Evolutionary conservation across 2,113 vertebrate species (phyloP).

Genomic region (Gobius niger): DNA sequence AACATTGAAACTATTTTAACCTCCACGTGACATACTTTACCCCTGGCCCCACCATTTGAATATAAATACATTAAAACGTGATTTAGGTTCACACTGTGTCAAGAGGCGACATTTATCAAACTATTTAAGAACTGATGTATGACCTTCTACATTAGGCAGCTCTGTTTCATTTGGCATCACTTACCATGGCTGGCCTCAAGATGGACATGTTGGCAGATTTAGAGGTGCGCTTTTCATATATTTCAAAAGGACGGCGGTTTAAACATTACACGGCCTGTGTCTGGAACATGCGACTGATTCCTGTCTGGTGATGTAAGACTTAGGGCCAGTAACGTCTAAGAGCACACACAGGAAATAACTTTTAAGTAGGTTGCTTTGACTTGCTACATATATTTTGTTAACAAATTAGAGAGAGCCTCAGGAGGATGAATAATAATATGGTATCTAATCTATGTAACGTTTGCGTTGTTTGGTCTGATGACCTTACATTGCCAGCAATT

Average conservation of each 20-base stretch:
- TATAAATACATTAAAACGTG: neutral
- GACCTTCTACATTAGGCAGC: slow-evolving; percentile 1
- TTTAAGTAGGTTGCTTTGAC: neutral
- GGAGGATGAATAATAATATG: no score
- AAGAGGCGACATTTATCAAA: neutral
- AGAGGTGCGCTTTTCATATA: neutral
- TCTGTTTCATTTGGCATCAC: slow-evolving; percentile 8
- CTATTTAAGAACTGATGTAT: neutral
- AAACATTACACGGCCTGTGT: slow-evolving; percentile 15
- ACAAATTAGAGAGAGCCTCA: no score
- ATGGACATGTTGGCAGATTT: slow-evolving; percentile 4
- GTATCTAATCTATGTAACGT: no score
- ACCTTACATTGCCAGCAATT: no score
- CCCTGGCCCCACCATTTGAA: neutral
- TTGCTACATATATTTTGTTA: neutral
- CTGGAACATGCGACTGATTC: slow-evolving; percentile 19
- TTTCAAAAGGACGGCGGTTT: neutral
- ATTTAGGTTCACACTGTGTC: slow-evolving; percentile 7
- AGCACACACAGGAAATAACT: neutral
- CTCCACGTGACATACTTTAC: neutral
- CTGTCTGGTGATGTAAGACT: slow-evolving; percentile 7
- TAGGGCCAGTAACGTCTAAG: slow-evolving; percentile 20
- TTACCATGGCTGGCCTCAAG: neutral
- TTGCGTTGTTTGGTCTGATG: no score
- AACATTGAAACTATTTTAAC: neutral